These are phyloP conservation scores for Amphiprion ocellaris DNA, from an alignment of 2,113 vertebrate genomes.

Conservation along the genomic window DNA sequence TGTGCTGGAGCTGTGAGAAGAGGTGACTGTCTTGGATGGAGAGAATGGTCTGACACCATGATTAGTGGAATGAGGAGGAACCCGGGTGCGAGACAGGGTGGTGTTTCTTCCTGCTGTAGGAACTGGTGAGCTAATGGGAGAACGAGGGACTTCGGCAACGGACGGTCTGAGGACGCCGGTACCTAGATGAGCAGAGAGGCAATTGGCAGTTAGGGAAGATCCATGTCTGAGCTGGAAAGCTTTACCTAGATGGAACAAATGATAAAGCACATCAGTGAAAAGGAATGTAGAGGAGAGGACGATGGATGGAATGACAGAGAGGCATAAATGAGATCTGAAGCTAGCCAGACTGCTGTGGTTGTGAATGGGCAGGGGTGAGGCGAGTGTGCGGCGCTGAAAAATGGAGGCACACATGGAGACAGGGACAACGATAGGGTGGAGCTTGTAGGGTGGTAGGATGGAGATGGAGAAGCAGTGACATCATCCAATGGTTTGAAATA, in stretches of 20 bases:
- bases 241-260: conserved; percentile 70
- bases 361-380: conserved; percentile 47
- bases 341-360: conserved; percentile 47
- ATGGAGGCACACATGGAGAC: conserved; percentile 67
- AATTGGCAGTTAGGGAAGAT: conserved; percentile 48
- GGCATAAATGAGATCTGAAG: conserved; percentile 48
- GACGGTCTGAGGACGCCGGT: conserved; percentile 45
- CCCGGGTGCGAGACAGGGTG: conserved; percentile 31
- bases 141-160: conserved; percentile 59
- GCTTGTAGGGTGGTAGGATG: conserved; percentile 65
- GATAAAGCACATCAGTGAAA: conserved; percentile 43
- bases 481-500: conserved; percentile 73
- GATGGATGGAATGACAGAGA: conserved; percentile 66
- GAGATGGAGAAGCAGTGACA: conserved; percentile 76
- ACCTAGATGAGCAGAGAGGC: conserved; percentile 79
- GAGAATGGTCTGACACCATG: conserved; percentile 58
- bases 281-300: conserved; percentile 49
- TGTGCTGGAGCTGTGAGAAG: conserved; percentile 68
- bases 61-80: conserved; percentile 54
- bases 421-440: conserved; percentile 58
- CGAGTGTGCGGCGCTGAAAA: conserved; percentile 58
- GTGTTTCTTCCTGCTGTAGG: conserved; percentile 63
- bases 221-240: conserved; percentile 16
- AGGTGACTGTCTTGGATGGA: conserved; percentile 67
- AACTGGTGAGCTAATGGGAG: conserved; percentile 69